Conservation (phyloP, 2,888 invertebrate species). For the Heliconius sara region DNA sequence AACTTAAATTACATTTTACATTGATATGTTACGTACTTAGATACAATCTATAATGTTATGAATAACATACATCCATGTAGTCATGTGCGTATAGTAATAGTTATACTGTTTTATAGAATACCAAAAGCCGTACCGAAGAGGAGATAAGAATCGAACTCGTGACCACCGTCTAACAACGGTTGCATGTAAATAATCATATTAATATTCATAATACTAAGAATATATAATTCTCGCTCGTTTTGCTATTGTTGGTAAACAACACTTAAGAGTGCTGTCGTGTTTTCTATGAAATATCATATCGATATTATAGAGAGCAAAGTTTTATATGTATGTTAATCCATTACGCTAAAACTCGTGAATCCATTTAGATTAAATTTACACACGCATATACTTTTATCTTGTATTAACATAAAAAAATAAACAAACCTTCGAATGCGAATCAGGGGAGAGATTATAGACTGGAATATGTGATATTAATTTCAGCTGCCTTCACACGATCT, state of each 20-base stretch:
- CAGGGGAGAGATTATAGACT: too few relatives aligned
- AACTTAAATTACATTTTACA: too few relatives aligned
- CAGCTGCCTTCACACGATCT: too few relatives aligned
- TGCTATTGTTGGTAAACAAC: background rate
- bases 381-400: background rate
- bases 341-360: background rate
- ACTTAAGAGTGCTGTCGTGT: background rate
- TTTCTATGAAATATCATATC: background rate
- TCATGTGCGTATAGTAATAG: too few relatives aligned
- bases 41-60: too few relatives aligned
- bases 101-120: background rate
- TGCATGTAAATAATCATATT: constrained; percentile 16
- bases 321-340: background rate
- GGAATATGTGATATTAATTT: too few relatives aligned
- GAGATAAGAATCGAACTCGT: constrained; percentile 17
- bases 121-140: background rate
- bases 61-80: background rate
- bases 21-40: too few relatives aligned
- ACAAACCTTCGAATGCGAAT: too few relatives aligned
- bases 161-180: background rate
- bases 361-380: background rate
- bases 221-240: background rate
- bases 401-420: background rate
- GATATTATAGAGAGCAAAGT: background rate
- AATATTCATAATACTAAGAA: constrained; percentile 13